A percentile compares a stretch with the other conserved stretches of the same genome.
These are phyloP conservation scores for Tapirus indicus DNA, from an alignment of 2,797 vertebrate genomes.

Conservation along the genomic window DNA sequence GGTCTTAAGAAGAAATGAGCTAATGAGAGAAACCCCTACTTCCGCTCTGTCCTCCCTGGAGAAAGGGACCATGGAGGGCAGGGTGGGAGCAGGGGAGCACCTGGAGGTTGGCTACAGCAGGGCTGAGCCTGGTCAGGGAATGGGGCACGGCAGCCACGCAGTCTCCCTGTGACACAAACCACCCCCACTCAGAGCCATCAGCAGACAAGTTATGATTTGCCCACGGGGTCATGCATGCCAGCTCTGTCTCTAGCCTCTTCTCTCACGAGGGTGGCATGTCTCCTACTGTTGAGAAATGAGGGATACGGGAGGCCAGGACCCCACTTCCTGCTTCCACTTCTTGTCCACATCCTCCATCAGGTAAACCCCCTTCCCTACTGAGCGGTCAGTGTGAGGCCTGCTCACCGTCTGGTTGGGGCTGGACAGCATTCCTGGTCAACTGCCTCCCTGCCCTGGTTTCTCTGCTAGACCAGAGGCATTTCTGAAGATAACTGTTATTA, in stretches of 20 bases:
- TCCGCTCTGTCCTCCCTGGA: background rate
- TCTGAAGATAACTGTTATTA: background rate
- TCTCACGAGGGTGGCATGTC: background rate
- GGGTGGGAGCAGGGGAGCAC: too few relatives aligned
- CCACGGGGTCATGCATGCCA: background rate
- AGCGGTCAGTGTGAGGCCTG: background rate
- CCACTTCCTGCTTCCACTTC: background rate
- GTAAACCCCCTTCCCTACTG: background rate
- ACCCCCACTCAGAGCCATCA: background rate
- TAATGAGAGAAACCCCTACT: background rate
- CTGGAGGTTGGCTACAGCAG: background rate
- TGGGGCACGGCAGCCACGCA: fast-evolving
- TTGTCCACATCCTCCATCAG: background rate
- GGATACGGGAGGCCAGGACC: background rate
- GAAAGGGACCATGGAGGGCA: background rate
- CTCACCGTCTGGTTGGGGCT: too few relatives aligned
- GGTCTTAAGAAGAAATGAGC: conserved; percentile 31
- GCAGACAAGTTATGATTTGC: background rate
- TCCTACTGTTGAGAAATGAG: background rate
- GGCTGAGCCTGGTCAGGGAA: background rate
- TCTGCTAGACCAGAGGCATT: background rate
- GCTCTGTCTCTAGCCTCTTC: background rate
- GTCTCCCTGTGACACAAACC: background rate
- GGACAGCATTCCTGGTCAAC: background rate
- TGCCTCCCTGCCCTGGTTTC: background rate